Conservation (phyloP, 2,888 invertebrate species). For the Pardosa pseudoannulata region DNA sequence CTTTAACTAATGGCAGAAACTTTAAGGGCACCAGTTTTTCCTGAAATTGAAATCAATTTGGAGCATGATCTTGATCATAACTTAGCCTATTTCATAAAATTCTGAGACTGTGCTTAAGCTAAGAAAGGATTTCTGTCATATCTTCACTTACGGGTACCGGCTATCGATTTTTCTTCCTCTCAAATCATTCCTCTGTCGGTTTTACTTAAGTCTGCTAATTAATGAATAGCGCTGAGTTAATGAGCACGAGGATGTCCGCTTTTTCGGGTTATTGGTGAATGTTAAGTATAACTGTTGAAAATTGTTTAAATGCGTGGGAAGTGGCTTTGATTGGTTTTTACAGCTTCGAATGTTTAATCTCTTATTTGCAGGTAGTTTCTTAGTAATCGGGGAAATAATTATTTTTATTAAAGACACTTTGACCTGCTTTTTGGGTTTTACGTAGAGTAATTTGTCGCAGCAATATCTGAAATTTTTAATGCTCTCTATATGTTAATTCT, state of each 20-base stretch:
- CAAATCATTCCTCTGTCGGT: slow-evolving; percentile 2
- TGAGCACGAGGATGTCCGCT: background rate
- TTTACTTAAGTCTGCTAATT: slow-evolving; percentile 17
- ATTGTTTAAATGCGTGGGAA: background rate
- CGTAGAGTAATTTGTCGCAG: too few relatives aligned
- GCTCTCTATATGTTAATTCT: too few relatives aligned
- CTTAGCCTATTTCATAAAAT: too few relatives aligned
- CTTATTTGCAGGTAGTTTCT: background rate
- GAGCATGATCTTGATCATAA: too few relatives aligned
- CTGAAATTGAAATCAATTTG: too few relatives aligned
- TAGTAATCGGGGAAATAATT: background rate
- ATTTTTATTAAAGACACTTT: too few relatives aligned
- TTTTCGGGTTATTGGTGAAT: background rate
- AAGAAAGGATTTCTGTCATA: background rate
- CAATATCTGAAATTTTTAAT: too few relatives aligned
- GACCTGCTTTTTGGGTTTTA: too few relatives aligned
- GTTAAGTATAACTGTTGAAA: background rate
- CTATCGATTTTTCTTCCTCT: slow-evolving; percentile 33
- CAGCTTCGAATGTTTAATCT: background rate
- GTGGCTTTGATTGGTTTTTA: background rate
- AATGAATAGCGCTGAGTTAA: slow-evolving; percentile 16
- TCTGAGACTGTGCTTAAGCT: background rate
- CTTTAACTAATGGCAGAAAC: too few relatives aligned
- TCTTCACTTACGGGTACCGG: background rate
- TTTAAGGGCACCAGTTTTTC: too few relatives aligned